Evolutionary conservation across 1,140 invertebrate genomes (phyloP), one percentile per base, ranked within the genome.

Genomic region (Pseudoatta argentina): DNA sequence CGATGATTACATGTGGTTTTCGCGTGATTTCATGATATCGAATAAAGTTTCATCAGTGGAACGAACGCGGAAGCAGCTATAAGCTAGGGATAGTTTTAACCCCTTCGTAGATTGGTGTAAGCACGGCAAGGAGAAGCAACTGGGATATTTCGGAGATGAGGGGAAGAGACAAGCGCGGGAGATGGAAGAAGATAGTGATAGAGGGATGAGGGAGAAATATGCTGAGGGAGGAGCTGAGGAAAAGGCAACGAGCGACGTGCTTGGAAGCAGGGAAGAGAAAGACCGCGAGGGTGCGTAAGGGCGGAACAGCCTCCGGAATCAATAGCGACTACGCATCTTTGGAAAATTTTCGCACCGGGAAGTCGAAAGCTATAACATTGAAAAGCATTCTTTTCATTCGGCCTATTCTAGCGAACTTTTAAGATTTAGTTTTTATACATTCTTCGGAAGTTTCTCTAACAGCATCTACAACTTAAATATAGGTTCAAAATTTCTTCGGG

Each of bases 321-420:
- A 93, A 93, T 93, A 93, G 92, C 91, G 82, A 87, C 91, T 86
- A 92, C 92, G 92, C 89, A 93, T 91, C 92, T 91, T 93, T 91
- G 92, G 85, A 90, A 87, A 92, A 93, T 93, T 93, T 93, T 92
- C 92, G 89, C 89, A 90, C 87, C 89, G 89, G 73, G 61, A 86
- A 76, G 63, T 88, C 88, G 91, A 88, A 91, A 24, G 39, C 27
- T 18, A 69, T 21, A 61, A 7, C 39, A 34, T 21, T 16, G 24
- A 14, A 21, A 75, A 51, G 7, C 34, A 34, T 69, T 39, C 24
- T 82, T 72, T 72, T 48, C 21, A 18, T 48, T 63, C 39, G 5
- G 21, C 6, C 39, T 48, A 34, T 30, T 48, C 39, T 48, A n/a
- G 3, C 39, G 8, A 73, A 61, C 10, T 12, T 30, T 16, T 6